phyloP scores from a whole-genome alignment of 2,888 invertebrate species.

The Empis livida region DNA sequence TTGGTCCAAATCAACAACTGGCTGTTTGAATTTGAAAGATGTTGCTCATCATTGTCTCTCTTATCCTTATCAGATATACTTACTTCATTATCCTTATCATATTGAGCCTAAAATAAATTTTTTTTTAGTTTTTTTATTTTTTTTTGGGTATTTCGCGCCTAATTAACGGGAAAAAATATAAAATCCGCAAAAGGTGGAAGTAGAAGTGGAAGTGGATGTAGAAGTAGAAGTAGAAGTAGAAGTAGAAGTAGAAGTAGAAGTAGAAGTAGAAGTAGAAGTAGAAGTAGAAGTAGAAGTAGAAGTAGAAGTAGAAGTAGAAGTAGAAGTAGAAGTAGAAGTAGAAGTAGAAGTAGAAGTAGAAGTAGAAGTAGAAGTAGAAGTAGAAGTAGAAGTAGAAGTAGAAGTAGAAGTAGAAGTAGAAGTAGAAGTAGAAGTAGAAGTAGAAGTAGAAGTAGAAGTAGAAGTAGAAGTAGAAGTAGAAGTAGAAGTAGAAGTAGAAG shows the following conservation, averaged over 20 bases:
- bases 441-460: conserved; percentile 6
- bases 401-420: conserved; percentile 6
- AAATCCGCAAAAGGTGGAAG: too few relatives aligned
- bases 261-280: conserved; percentile 6
- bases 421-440: conserved; percentile 6
- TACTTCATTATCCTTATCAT: too few relatives aligned
- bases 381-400: conserved; percentile 5
- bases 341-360: conserved; percentile 6
- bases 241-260: conserved; percentile 6
- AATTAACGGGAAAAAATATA: too few relatives aligned
- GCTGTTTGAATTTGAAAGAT: too few relatives aligned
- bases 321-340: conserved; percentile 2
- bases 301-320: conserved; percentile 6
- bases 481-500: conserved; percentile 2
- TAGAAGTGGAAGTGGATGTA: not conserved
- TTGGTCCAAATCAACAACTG: too few relatives aligned
- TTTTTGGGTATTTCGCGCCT: too few relatives aligned
- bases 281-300: conserved; percentile 6
- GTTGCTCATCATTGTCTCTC: too few relatives aligned
- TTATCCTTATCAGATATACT: too few relatives aligned
- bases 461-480: conserved; percentile 6
- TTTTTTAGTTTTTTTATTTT: too few relatives aligned
- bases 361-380: conserved; percentile 5
- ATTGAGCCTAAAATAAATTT: too few relatives aligned
- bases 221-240: conserved; percentile 6